These are phyloP conservation scores for Pristionchus arcanus DNA, from an alignment of 2,888 invertebrate genomes.

Conservation along the genomic window DNA sequence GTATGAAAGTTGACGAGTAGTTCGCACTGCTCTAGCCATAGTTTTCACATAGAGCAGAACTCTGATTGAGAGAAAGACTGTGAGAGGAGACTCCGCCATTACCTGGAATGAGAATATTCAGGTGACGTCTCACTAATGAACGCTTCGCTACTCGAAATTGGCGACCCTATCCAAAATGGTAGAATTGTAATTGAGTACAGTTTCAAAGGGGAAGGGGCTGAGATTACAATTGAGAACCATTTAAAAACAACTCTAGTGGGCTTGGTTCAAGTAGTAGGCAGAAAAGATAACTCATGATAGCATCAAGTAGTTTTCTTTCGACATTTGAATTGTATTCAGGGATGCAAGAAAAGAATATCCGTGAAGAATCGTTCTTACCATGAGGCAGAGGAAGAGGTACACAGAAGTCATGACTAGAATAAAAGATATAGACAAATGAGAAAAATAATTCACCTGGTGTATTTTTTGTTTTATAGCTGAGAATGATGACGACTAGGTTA, in stretches of 20 bases:
- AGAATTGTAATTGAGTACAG: too few species aligned
- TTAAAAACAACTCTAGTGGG: too few species aligned
- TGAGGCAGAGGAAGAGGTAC: not conserved
- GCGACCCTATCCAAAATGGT: too few species aligned
- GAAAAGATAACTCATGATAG: too few species aligned
- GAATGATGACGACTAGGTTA: not conserved
- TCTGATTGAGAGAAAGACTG: not conserved
- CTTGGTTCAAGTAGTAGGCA: too few species aligned
- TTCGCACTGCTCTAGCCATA: not conserved
- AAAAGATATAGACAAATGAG: not conserved
- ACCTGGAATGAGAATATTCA: not conserved
- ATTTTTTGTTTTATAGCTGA: not conserved
- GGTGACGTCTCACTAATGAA: not conserved
- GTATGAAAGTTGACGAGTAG: constrained; percentile 28
- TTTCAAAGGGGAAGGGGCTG: not conserved
- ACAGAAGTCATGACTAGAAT: not conserved
- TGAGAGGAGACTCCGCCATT: not conserved
- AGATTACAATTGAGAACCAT: not conserved
- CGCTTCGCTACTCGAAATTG: too few species aligned
- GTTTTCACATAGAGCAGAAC: constrained; percentile 6
- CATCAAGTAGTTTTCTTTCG: too few species aligned
- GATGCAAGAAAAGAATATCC: not conserved
- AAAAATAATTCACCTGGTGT: not conserved
- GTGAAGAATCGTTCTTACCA: not conserved
- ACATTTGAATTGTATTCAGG: not conserved